Evolutionary conservation across 2,113 vertebrate species (phyloP).

Genomic region (Arothron firmamentum): DNA sequence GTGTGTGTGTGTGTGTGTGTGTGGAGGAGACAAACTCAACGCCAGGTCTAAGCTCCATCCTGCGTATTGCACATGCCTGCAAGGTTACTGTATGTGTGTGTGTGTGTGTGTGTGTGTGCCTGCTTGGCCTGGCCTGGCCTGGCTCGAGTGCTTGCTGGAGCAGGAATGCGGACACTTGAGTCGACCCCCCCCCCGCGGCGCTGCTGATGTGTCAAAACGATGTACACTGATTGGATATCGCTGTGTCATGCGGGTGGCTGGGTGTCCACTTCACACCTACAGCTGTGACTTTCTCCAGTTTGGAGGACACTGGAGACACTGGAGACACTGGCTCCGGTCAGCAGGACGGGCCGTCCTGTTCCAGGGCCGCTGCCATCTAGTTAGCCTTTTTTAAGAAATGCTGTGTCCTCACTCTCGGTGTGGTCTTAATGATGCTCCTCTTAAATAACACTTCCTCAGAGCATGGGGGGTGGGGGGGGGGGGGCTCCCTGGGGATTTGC

Average conservation of each 20-base stretch:
- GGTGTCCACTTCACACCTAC: slow-evolving; percentile 63
- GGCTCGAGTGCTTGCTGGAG: slow-evolving; percentile 23
- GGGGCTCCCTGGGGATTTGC: slow-evolving; percentile 57
- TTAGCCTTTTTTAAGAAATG: slow-evolving; percentile 38
- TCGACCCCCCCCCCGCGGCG: slow-evolving; percentile 22
- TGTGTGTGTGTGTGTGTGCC: slow-evolving; percentile 27
- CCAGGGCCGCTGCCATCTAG: slow-evolving; percentile 29
- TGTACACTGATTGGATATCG: slow-evolving; percentile 59
- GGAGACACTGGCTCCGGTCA: too few relatives aligned
- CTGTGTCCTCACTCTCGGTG: slow-evolving; percentile 27
- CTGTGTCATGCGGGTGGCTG: slow-evolving; percentile 54
- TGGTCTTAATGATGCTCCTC: slow-evolving; percentile 49
- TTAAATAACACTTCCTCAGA: slow-evolving; percentile 38
- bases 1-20: slow-evolving; percentile 64
- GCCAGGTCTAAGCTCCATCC: slow-evolving; percentile 50
- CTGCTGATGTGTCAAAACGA: slow-evolving; percentile 66
- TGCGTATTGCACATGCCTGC: slow-evolving; percentile 22
- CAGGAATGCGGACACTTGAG: slow-evolving; percentile 63
- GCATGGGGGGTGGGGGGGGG: slow-evolving; percentile 26
- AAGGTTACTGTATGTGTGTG: slow-evolving; percentile 5
- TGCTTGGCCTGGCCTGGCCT: neutral
- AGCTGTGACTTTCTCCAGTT: slow-evolving; percentile 50
- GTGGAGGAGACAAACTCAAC: slow-evolving; percentile 40
- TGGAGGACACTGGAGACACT: slow-evolving; percentile 44
- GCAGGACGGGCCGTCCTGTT: slow-evolving; percentile 36